A percentile compares a stretch with the other conserved stretches of the same genome.
These are phyloP conservation scores for Chloebia gouldiae DNA, from an alignment of 2,113 vertebrate genomes.

Conservation along the genomic window DNA sequence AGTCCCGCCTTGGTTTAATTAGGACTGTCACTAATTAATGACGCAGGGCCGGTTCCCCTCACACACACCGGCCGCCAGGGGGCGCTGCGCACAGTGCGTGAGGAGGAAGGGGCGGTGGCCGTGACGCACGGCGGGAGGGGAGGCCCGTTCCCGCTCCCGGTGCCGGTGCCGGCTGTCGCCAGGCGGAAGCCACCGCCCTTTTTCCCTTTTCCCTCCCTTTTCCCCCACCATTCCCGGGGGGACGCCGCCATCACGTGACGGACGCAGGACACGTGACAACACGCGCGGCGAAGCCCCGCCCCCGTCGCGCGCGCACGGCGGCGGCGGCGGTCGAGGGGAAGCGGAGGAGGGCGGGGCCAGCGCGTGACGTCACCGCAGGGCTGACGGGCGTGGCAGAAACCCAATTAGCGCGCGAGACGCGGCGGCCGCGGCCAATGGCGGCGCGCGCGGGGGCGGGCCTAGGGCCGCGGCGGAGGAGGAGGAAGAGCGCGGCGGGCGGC, in stretches of 20 bases:
- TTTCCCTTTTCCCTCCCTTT: background rate
- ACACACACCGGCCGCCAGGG: background rate
- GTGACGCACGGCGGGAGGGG: background rate
- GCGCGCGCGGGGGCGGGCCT: no score
- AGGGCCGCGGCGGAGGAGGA: background rate
- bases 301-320: background rate
- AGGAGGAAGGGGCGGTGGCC: background rate
- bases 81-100: background rate
- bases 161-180: background rate
- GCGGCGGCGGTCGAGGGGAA: background rate
- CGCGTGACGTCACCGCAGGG: fast-evolving
- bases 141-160: background rate
- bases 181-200: background rate
- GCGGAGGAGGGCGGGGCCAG: background rate
- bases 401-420: background rate
- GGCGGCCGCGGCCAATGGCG: background rate
- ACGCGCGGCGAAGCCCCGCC: background rate
- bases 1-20: background rate
- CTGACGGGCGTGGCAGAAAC: background rate
- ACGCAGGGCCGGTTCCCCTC: background rate
- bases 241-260: background rate
- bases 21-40: background rate
- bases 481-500: background rate
- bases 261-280: background rate
- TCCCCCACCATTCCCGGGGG: background rate